Evolutionary conservation across 2,888 invertebrate species (phyloP), one percentile per base, ranked within the genome.

Genomic region (Drosophila subsilvestris): DNA sequence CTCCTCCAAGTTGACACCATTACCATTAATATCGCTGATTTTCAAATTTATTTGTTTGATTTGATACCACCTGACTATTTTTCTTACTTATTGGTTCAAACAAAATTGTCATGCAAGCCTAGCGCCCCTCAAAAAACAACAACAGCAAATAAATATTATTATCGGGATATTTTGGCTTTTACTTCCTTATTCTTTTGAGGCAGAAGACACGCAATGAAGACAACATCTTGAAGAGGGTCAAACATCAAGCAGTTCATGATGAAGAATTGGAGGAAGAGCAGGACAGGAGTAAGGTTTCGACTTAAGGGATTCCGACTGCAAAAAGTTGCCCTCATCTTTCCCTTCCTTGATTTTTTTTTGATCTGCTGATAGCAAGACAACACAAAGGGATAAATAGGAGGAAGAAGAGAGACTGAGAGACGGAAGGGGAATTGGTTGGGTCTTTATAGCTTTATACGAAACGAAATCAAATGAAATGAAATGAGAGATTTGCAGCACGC

Each of bases 211-310:
- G 89, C 85, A 86, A 85, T 85, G 76, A 88, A 85, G 85, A 85
- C 85, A 85, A 88, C 89, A 85, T 85, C 85, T 85, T 85, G 85
- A 85, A 85, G 88, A 85, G 89, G 88, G 85, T 88, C 89, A 88
- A 88, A 78, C 79, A 86, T 88, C 88, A 84, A 80, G 83, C 75
- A 67, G 65, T 42, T 56, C 65, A 67, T 67, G 65, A 55, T 55
- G 65, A 32, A 10, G 63, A 37, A 12, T 17, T 7, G 17, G 37
- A 27, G 25, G 66, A 20, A 73, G 85, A 69, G 58, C 76, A 14
- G 22, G 37, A 47, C 76, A 14, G 22, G 37, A 47, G 42, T 42
- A 44, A 65, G 53, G 63, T 58, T 27, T 18, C 48, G 49, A 60
- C 65, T 58, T 47, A 50, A 37, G 57, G 75, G 69, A 61, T 48